Evolutionary conservation across 2,888 invertebrate species (phyloP).

Genomic region (Notodonta dromedarius): DNA sequence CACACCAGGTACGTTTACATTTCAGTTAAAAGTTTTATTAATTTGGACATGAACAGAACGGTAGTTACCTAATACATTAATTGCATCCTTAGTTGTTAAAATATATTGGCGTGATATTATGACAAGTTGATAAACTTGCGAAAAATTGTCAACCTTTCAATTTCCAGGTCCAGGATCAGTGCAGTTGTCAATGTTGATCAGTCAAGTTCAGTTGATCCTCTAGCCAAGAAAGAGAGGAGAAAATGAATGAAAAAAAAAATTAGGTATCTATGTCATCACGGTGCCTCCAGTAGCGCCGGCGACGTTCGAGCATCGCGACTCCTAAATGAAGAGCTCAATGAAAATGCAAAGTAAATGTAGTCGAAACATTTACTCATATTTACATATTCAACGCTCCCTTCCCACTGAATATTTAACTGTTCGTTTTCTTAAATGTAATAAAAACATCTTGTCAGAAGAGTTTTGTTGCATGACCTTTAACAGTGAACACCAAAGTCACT

Average conservation of each 20-base stretch:
- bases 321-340: slow-evolving; percentile 48
- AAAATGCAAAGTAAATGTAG: slow-evolving; percentile 58
- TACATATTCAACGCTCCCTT: slow-evolving; percentile 48
- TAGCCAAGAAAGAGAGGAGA: no score
- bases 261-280: not conserved
- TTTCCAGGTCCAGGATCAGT: no score
- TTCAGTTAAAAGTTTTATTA: not conserved
- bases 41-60: not conserved
- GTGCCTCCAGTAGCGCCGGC: slow-evolving; percentile 9
- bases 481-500: no score
- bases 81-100: no score
- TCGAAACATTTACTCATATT: slow-evolving; percentile 54
- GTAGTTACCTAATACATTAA: no score
- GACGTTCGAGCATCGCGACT: slow-evolving; percentile 24
- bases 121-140: no score
- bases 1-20: not conserved
- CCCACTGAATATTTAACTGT: slow-evolving; percentile 38
- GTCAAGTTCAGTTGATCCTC: no score
- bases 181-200: no score
- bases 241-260: no score
- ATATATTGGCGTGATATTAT: no score
- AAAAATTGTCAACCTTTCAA: no score
- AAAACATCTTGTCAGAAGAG: not conserved
- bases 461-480: not conserved
- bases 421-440: slow-evolving; percentile 23